These are phyloP conservation scores for Crossaster papposus DNA, from an alignment of 53 echinoderm and acorn worm genomes.

Conservation along the genomic window DNA sequence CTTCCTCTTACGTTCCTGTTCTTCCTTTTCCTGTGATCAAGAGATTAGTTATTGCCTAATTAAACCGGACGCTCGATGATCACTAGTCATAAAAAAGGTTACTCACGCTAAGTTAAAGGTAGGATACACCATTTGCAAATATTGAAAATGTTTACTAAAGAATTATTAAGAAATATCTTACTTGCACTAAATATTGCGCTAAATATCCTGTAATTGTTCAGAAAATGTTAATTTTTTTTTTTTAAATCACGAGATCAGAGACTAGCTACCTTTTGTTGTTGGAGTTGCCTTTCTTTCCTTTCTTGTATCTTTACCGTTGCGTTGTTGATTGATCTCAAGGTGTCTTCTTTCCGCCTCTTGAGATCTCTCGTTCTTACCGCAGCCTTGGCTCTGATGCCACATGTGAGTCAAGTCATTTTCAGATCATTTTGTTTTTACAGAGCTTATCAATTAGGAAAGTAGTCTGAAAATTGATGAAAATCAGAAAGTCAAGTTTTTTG, in stretches of 20 bases:
- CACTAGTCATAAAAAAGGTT: not conserved
- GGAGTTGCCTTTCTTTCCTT: conserved; percentile 28
- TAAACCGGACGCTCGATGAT: not conserved
- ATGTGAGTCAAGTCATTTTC: not conserved
- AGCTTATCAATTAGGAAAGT: too few species aligned
- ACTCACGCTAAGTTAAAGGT: too few species aligned
- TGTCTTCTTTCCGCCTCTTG: conserved; percentile 3
- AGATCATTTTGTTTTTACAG: not conserved
- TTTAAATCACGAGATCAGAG: too few species aligned
- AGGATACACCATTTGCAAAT: too few species aligned
- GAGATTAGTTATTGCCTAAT: not conserved
- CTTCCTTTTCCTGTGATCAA: conserved; percentile 22
- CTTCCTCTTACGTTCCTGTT: conserved; percentile 25
- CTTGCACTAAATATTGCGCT: too few species aligned
- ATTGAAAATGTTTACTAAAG: too few species aligned
- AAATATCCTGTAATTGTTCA: too few species aligned
- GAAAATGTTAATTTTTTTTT: too few species aligned
- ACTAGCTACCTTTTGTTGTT: conserved; percentile 41
- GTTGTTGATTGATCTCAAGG: conserved; percentile 5
- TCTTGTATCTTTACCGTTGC: conserved; percentile 18
- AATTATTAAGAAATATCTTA: too few species aligned
- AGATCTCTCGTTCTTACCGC: conserved; percentile 28
- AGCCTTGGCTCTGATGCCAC: conserved; percentile 32
- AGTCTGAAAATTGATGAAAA: too few species aligned
- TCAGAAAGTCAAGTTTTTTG: not conserved